Evolutionary conservation across 2,888 invertebrate species (phyloP).

Genomic region (Ophion costatus): DNA sequence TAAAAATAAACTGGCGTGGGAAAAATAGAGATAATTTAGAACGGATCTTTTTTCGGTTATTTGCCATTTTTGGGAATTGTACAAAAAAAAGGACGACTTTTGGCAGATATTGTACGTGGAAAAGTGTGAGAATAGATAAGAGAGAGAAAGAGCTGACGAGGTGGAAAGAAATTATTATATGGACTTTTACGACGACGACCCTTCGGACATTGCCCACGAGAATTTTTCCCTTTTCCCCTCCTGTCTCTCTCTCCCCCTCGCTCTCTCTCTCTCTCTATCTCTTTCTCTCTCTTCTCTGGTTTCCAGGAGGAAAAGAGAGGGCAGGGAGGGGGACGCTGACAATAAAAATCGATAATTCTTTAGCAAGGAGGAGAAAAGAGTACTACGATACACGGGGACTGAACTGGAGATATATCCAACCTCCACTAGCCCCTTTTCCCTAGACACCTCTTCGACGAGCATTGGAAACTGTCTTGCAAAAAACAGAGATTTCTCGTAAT

Average conservation of each 20-base stretch:
- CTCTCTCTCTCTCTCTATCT: constrained; percentile 2
- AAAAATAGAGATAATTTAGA: too few species aligned
- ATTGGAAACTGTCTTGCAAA: too few species aligned
- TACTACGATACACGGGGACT: not conserved
- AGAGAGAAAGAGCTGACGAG: not conserved
- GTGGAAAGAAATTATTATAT: constrained; percentile 55
- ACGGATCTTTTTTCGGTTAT: too few species aligned
- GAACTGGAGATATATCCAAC: not conserved
- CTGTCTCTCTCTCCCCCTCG: not conserved
- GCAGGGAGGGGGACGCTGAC: not conserved
- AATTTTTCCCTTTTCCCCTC: constrained; percentile 17
- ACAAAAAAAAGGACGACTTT: too few species aligned
- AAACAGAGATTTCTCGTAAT: too few species aligned
- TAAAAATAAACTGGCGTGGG: too few species aligned
- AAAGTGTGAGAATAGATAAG: not conserved
- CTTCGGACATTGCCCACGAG: constrained; percentile 55
- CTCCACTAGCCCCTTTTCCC: too few species aligned
- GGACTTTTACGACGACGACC: constrained; percentile 55
- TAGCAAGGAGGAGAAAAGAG: constrained; percentile 30
- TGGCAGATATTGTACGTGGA: too few species aligned
- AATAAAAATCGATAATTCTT: constrained; percentile 56
- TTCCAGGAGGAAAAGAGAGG: constrained; percentile 3
- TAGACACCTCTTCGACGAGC: too few species aligned
- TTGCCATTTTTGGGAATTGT: too few species aligned
- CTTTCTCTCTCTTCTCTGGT: not conserved